phyloP scores from a whole-genome alignment of 2,797 vertebrate species.

The Nannoperca obscura region DNA sequence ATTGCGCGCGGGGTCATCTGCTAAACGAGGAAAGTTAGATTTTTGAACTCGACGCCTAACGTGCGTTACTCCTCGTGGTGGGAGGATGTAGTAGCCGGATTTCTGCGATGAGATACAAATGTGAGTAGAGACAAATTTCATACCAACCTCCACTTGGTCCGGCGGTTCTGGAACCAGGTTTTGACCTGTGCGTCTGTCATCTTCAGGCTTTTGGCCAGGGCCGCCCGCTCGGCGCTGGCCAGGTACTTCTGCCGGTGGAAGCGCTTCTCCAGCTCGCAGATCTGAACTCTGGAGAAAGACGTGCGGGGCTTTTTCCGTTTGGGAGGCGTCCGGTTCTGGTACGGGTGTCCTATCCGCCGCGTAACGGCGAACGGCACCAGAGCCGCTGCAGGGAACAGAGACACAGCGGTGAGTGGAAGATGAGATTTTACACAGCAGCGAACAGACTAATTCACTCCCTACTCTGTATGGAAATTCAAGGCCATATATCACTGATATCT shows the following conservation, averaged over 20 bases:
- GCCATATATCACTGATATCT: constrained; percentile 48
- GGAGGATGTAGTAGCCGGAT: rapidly evolving
- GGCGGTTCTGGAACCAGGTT: constrained; percentile 98
- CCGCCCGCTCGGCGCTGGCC: constrained; percentile 94
- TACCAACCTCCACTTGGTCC: constrained; percentile 96
- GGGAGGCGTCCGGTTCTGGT: constrained; percentile 98
- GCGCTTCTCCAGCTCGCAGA: constrained; percentile 97
- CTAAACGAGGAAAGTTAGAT: constrained; percentile 9
- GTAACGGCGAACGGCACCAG: constrained; percentile 97
- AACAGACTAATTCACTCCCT: constrained; percentile 45
- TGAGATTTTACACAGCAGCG: constrained; percentile 17
- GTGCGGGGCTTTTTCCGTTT: constrained; percentile 98
- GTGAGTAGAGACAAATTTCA: background rate
- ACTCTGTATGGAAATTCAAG: constrained; percentile 54
- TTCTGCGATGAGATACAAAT: background rate
- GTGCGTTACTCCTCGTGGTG: too few relatives aligned
- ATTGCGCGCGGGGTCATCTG: constrained; percentile 14
- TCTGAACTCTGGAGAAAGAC: constrained; percentile 96
- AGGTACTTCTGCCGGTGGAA: constrained; percentile 98
- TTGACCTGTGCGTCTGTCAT: constrained; percentile 99
- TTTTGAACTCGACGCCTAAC: background rate
- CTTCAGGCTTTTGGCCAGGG: constrained; percentile 95
- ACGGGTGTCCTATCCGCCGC: constrained; percentile 97
- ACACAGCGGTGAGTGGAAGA: constrained; percentile 34
- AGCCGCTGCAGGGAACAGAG: constrained; percentile 85